Evolutionary conservation across 64 coral and sea anemone genomes (phyloP), one percentile per base, ranked within the genome.

Genomic region (Porites lutea): DNA sequence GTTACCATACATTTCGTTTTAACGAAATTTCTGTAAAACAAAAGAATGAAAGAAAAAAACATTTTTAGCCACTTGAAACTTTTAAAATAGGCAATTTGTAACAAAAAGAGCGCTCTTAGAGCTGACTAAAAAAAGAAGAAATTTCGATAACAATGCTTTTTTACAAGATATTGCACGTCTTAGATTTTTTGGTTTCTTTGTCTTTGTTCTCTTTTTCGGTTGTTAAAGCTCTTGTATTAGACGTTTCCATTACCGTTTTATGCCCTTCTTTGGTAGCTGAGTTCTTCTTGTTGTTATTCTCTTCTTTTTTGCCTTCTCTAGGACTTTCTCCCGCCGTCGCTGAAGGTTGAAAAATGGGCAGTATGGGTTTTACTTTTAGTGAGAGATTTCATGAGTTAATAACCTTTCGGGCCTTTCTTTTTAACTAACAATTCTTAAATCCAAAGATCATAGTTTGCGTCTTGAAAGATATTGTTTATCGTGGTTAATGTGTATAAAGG

Each of bases 151-250:
- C 63, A 46, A 7, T 52, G 2, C 27, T 37, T 37, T 37, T 37
- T 84, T 48, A 84, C 81, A 84, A 48, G 27, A 84, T 84, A 53
- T 18, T 52, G 46, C 81, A 84, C 18, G 49, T 68, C 19, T 68
- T 84, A 5, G 81, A 84, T 48, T 84, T 84, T 19, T 47, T 84
- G 6, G 13, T 8, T 8, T 6, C 10, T 21, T 84, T 67, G 11
- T 65, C 68, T 23, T 68, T 84, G 6, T 68, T 68, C 8, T 84
- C 64, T 20, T 16, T 7, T 65, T 8, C 81, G n/a, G 16, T 13
- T 50, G 73, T 75, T 52, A 15, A 62, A 61, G 63, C 37, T 65
- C 48, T 52, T 14, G 15, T 68, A 48, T 84, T 27, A 10, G 81
- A 84, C 22, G 4, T 52, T 16, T 63, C 15, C 18, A 44, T 27